These are phyloP conservation scores for Automeris io DNA, from an alignment of 2,888 invertebrate species.

Conservation along the genomic window DNA sequence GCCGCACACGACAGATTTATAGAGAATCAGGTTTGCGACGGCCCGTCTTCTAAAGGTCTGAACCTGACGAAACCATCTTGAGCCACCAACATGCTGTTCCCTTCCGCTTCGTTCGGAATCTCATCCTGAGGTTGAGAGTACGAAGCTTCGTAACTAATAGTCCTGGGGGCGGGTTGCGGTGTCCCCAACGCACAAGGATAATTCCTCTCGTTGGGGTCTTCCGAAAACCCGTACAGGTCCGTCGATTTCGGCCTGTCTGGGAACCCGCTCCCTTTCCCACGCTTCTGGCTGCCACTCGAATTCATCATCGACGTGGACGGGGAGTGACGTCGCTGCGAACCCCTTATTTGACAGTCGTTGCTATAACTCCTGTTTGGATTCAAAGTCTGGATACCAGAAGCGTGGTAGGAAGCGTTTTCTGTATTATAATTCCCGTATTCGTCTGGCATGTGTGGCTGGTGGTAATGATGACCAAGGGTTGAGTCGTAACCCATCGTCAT, in stretches of 20 bases:
- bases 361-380: slow-evolving; percentile 74
- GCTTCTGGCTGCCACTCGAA: slow-evolving; percentile 69
- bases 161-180: slow-evolving; percentile 71
- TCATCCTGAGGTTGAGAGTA: slow-evolving; percentile 77
- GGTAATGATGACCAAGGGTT: slow-evolving; percentile 66
- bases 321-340: slow-evolving; percentile 64
- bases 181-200: slow-evolving; percentile 63
- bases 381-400: slow-evolving; percentile 69
- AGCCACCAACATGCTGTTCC: slow-evolving; percentile 89
- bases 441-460: slow-evolving; percentile 72
- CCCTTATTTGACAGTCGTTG: slow-evolving; percentile 52
- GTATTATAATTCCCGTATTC: slow-evolving; percentile 67
- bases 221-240: slow-evolving; percentile 76
- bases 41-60: slow-evolving; percentile 80
- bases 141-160: slow-evolving; percentile 68
- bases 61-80: slow-evolving; percentile 94
- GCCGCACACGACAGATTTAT: slow-evolving; percentile 55
- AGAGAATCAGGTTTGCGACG: slow-evolving; percentile 69
- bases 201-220: slow-evolving; percentile 59
- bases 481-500: slow-evolving; percentile 79
- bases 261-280: slow-evolving; percentile 68
- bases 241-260: slow-evolving; percentile 81
- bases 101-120: slow-evolving; percentile 63
- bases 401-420: slow-evolving; percentile 70
- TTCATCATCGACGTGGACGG: slow-evolving; percentile 64